Base-by-base conservation (phyloP, 2,888 invertebrate genomes). In the Sceliomorpha sp. region DNA sequence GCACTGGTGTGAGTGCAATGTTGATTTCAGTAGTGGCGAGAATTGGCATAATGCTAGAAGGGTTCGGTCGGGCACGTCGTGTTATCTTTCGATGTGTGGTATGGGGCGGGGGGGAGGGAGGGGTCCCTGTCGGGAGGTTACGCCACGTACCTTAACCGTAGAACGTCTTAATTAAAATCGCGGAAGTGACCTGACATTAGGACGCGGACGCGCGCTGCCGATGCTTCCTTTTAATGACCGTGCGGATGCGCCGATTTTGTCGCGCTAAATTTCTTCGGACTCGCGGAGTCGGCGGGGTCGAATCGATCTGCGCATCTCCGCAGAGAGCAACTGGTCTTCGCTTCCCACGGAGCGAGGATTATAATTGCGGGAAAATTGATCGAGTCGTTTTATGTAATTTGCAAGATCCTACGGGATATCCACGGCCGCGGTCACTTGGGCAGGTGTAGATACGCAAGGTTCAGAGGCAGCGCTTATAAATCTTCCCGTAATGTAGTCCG, bases 161-260 rank as follows among this genome's bases (percentile, higher is more conserved):
- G 72, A 77, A 78, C 73, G 75, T 79, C 78, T 78, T 77, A 79
- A 81, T 80, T 79, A 75, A 77, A 75, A 76, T 72, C 45, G 51
- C 73, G 75, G 76, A 78, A 77, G 75, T 73, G 39, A 13, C 36
- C 27, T 14, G 13, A 13, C 42, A 27, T 12, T 42, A 27, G 7
- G 20, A 27, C 13, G 8, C 3, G 20, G 15, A 9, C 2, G n/a
- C 2, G n/a, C 12, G 9, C 6, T 40, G 24, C 15, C 10, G n/a
- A 9, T 40, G 7, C 34, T 37, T 37, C 6, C 6, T 10, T n/a
- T 13, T 13, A 12, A 34, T 13, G 13, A 34, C 12, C 2, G 12
- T 13, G 10, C 20, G 20, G 20, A 20, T 20, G 20, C 5, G 3
- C 13, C 34, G 2, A 13, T 9, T n/a, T 1, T 10, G 13, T 34